Evolutionary conservation across 2,113 vertebrate genomes (phyloP).

Genomic region (Arothron firmamentum): DNA sequence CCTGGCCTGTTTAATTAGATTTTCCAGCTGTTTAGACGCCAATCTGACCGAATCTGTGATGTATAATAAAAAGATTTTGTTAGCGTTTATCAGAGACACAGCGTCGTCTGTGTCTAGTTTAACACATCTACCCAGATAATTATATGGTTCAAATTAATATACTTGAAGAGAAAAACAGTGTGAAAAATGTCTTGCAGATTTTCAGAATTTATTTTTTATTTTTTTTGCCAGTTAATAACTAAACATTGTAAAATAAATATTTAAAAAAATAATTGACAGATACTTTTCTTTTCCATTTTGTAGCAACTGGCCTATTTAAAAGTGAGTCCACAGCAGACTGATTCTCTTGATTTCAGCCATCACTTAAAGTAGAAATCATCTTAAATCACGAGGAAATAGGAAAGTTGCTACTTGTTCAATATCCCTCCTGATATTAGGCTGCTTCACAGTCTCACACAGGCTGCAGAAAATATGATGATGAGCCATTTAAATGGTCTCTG

Average conservation of each 20-base stretch:
- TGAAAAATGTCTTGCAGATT: not conserved
- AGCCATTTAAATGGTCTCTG: not conserved
- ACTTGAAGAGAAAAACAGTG: too few relatives aligned
- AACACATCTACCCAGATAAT: not conserved
- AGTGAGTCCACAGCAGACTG: too few relatives aligned
- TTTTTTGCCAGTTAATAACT: not conserved
- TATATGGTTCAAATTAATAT: not conserved
- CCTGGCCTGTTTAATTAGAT: conserved; percentile 23
- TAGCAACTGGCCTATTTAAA: too few relatives aligned
- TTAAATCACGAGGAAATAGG: not conserved
- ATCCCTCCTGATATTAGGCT: too few relatives aligned
- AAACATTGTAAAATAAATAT: not conserved
- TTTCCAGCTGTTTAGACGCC: conserved; percentile 36
- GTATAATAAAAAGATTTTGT: conserved; percentile 3
- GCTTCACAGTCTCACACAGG: too few relatives aligned
- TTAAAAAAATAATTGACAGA: too few relatives aligned
- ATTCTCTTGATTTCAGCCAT: too few relatives aligned
- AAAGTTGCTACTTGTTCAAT: too few relatives aligned
- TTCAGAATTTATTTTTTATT: not conserved
- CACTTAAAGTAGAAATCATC: too few relatives aligned
- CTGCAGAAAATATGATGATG: not conserved
- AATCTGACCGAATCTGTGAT: conserved; percentile 14
- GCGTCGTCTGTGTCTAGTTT: not conserved
- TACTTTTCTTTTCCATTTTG: too few relatives aligned
- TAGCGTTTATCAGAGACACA: too few relatives aligned